Conservation (phyloP, 2,797 vertebrate genomes). For the Saguinus oedipus region DNA sequence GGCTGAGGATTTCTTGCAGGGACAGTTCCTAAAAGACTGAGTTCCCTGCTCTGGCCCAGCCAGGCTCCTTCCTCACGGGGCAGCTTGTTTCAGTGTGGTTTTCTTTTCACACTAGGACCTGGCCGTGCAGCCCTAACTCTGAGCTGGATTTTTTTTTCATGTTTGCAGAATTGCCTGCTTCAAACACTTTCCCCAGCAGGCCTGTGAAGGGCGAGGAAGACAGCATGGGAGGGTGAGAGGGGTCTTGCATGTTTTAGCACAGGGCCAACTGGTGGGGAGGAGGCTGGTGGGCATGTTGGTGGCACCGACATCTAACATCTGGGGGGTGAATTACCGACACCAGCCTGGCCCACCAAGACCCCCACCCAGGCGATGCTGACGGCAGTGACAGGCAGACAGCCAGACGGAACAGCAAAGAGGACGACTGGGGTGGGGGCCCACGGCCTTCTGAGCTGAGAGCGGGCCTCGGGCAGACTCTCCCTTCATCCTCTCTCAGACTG, state of each 20-base stretch:
- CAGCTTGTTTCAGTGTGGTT: rapidly evolving
- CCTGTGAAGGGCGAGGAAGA: neutral
- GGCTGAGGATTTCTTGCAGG: neutral
- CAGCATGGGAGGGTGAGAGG: too few relatives aligned
- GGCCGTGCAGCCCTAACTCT: neutral
- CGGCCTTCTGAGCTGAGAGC: too few relatives aligned
- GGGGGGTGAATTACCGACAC: rapidly evolving
- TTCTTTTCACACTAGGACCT: rapidly evolving
- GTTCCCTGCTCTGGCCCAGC: neutral
- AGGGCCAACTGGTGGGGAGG: neutral
- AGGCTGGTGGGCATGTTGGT: rapidly evolving
- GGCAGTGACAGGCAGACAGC: too few relatives aligned
- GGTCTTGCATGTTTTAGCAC: neutral
- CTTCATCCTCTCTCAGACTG: too few relatives aligned
- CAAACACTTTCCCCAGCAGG: neutral
- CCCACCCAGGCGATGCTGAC: too few relatives aligned
- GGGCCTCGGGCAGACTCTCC: too few relatives aligned
- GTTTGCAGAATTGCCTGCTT: neutral
- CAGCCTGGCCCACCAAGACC: too few relatives aligned
- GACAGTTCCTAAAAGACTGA: rapidly evolving
- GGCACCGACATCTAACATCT: neutral
- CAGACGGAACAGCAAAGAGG: too few relatives aligned
- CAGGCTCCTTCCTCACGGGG: too few relatives aligned
- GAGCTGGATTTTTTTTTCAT: neutral
- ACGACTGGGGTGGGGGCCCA: neutral